phyloP scores from a whole-genome alignment of 35 echinoderm and acorn worm genomes.

The Ophiothrix spiculata region DNA sequence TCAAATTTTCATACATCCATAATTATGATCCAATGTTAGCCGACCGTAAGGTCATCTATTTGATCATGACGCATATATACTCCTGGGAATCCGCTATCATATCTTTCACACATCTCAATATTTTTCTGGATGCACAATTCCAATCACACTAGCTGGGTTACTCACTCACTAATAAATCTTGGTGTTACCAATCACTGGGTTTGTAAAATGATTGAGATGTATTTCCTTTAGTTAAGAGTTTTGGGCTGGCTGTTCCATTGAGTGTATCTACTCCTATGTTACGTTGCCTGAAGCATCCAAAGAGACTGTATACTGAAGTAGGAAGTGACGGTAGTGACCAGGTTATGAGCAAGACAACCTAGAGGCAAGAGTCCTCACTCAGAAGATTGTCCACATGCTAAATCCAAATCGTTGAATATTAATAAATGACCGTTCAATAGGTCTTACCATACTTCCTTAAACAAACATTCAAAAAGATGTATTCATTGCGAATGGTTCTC shows the following conservation, averaged over 20 bases:
- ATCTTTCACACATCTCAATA: too few species aligned
- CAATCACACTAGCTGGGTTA: neutral
- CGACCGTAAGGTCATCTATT: neutral
- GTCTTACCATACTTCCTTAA: too few species aligned
- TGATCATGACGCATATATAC: neutral
- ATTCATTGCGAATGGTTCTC: too few species aligned
- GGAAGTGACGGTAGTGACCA: too few species aligned
- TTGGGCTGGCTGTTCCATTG: neutral
- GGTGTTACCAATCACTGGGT: neutral
- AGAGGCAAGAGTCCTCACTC: too few species aligned
- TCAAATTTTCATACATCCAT: constrained; percentile 1
- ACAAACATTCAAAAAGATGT: too few species aligned
- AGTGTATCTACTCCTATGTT: neutral
- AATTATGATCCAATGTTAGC: neutral
- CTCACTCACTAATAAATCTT: neutral
- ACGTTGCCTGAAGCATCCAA: neutral
- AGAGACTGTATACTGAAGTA: too few species aligned
- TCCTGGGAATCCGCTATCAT: neutral
- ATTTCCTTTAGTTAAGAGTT: neutral
- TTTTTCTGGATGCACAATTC: neutral
- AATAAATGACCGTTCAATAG: too few species aligned
- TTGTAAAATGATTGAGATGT: neutral
- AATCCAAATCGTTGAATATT: too few species aligned
- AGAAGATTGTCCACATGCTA: too few species aligned
- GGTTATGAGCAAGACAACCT: too few species aligned